Percentiles rank a stretch among this genome's conserved stretches.
These are phyloP conservation scores for Axinella damicornis DNA, from an alignment of 37 sponge, comb jelly and placozoan genomes.

Conservation along the genomic window DNA sequence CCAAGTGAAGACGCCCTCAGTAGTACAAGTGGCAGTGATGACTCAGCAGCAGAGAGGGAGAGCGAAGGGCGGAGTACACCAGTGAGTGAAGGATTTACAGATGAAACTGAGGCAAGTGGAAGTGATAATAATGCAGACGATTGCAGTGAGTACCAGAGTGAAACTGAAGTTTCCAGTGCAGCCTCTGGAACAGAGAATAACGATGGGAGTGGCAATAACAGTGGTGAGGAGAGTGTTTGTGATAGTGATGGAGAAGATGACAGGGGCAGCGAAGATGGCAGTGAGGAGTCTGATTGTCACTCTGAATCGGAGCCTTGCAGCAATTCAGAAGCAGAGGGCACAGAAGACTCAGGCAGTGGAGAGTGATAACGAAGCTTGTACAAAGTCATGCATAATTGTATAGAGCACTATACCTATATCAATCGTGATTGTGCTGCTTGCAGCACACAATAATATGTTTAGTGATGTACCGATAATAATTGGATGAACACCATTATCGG, in stretches of 20 bases:
- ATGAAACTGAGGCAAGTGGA: no score
- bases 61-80: no score
- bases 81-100: no score
- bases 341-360: no score
- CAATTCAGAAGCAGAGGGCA: not conserved
- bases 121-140: not conserved
- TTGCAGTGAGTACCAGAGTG: not conserved
- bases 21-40: not conserved
- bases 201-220: not conserved
- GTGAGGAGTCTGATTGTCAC: not conserved
- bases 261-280: not conserved
- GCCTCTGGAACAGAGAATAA: not conserved
- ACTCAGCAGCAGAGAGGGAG: no score
- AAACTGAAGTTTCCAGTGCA: not conserved
- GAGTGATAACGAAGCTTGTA: no score
- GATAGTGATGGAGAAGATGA: not conserved
- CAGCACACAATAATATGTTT: no score
- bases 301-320: no score
- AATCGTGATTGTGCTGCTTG: not conserved
- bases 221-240: not conserved
- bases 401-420: not conserved
- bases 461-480: no score
- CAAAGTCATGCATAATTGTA: not conserved
- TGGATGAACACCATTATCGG: no score
- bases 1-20: not conserved